phyloP scores from a whole-genome alignment of 2,113 vertebrate genomes.

The Trichomycterus rosablanca region DNA sequence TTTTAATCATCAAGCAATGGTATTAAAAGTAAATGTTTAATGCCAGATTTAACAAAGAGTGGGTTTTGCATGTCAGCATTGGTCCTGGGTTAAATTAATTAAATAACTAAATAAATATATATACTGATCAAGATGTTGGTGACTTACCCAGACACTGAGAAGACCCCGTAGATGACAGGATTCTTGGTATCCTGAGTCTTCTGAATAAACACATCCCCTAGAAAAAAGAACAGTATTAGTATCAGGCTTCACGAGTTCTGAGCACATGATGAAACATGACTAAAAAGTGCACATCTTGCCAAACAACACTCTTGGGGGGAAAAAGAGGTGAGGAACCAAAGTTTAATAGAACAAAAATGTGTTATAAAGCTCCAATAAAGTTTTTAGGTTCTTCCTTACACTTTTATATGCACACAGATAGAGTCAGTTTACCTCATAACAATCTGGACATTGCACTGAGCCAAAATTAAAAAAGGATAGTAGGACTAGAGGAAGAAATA shows the following conservation, averaged over 20 bases:
- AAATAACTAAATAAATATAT: no score
- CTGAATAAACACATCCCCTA: constrained; percentile 96
- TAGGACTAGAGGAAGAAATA: constrained; percentile 15
- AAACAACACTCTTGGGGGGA: constrained; percentile 1
- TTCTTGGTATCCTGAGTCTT: constrained; percentile 96
- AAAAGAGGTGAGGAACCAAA: constrained; percentile 7
- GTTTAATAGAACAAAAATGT: constrained; percentile 2
- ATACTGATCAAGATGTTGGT: no score
- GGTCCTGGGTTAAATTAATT: no score
- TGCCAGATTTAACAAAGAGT: neutral
- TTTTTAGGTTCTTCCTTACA: neutral
- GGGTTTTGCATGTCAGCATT: no score
- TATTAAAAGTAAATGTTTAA: neutral
- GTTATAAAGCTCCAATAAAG: constrained; percentile 1
- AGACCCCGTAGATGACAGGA: constrained; percentile 93
- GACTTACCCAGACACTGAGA: constrained; percentile 90
- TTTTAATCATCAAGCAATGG: constrained; percentile 1
- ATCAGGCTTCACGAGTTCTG: neutral
- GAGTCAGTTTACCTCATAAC: no score
- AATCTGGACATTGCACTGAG: constrained; percentile 12
- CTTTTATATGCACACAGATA: neutral
- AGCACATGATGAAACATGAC: neutral
- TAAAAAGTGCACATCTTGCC: neutral
- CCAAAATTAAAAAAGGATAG: constrained; percentile 32
- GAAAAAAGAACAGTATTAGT: constrained; percentile 43